A percentile compares a stretch with the other conserved stretches of the same genome.
These are phyloP conservation scores for Salvelinus sp. DNA, from an alignment of 2,113 vertebrate species.

Conservation along the genomic window DNA sequence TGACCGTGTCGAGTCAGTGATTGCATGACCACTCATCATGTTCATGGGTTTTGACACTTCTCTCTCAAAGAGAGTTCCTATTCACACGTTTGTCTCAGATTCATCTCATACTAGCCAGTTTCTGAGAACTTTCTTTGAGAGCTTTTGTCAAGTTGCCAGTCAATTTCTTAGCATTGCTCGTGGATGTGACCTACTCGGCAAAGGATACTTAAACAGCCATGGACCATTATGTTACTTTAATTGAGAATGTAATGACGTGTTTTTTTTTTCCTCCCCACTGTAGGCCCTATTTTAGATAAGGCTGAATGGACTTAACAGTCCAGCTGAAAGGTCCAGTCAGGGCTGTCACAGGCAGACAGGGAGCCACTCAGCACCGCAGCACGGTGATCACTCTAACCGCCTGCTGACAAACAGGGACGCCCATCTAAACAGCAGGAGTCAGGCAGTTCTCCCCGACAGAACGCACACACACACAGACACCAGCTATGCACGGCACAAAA, in stretches of 20 bases:
- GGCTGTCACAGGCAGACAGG: conserved; percentile 37
- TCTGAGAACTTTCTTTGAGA: neutral
- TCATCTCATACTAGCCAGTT: neutral
- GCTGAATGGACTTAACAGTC: conserved; percentile 35
- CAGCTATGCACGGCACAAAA: conserved; percentile 20
- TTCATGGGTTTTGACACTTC: conserved; percentile 20
- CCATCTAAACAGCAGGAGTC: conserved; percentile 28
- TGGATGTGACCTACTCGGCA: neutral
- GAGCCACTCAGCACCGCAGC: conserved; percentile 23
- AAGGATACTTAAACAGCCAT: neutral
- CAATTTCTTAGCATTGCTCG: neutral
- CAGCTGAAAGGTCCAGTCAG: conserved; percentile 33
- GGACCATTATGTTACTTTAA: neutral
- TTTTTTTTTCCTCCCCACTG: no score
- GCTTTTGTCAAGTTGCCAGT: neutral
- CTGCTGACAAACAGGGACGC: conserved; percentile 47
- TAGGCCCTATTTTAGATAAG: neutral
- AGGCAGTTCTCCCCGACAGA: conserved; percentile 21
- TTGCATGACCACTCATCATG: conserved; percentile 13
- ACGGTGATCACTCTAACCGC: conserved; percentile 40
- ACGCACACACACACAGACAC: conserved; percentile 21
- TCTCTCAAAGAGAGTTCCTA: conserved; percentile 6
- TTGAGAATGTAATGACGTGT: neutral
- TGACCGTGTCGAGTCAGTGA: conserved; percentile 30
- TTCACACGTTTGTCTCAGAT: neutral